A percentile compares a stretch with the other conserved stretches of the same genome.
phyloP scores from a whole-genome alignment of 2,888 invertebrate species.

The Ophion slaviceki region DNA sequence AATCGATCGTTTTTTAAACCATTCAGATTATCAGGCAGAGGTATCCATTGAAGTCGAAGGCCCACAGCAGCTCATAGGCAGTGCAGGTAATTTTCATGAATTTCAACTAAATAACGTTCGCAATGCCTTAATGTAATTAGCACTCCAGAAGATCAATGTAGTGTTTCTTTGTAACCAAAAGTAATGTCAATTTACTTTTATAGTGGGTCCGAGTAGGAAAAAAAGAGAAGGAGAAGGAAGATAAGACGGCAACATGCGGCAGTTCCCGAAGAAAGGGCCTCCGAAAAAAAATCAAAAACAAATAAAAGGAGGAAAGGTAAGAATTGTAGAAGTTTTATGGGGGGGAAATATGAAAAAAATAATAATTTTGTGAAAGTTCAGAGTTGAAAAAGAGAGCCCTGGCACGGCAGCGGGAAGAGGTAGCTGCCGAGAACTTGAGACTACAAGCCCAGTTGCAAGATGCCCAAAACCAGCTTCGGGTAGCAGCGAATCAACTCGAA shows the following conservation, averaged over 20 bases:
- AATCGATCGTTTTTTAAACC: conserved; percentile 1
- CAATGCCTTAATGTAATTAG: background rate
- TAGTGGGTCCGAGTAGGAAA: background rate
- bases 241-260: background rate
- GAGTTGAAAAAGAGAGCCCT: conserved; percentile 1
- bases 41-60: background rate
- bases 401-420: conserved; percentile 2
- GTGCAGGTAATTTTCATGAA: conserved; percentile 17
- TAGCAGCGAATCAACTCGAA: background rate
- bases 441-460: background rate
- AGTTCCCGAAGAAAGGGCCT: conserved; percentile 3
- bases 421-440: background rate
- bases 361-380: background rate
- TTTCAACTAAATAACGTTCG: conserved; percentile 11
- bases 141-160: background rate
- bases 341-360: no score
- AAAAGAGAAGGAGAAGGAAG: background rate
- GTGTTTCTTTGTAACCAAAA: background rate
- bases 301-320: background rate
- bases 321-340: no score
- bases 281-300: background rate
- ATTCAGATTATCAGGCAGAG: background rate
- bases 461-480: background rate
- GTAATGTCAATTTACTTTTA: conserved; percentile 2
- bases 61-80: conserved; percentile 1